These are phyloP conservation scores for Phthorimaea operculella DNA, from an alignment of 1,140 invertebrate species.

Conservation along the genomic window DNA sequence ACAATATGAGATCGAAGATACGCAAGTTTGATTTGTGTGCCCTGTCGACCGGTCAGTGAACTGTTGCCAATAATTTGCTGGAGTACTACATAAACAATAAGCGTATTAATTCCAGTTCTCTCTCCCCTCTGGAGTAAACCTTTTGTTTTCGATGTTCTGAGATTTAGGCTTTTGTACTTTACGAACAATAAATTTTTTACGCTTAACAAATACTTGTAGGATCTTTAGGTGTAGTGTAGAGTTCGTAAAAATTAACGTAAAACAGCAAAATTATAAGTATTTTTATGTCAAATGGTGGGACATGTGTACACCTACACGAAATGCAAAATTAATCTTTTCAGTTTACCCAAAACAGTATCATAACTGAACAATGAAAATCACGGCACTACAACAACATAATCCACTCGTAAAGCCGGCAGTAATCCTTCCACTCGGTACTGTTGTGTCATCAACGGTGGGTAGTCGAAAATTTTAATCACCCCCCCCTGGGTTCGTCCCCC, in stretches of 20 bases:
- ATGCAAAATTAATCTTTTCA: too few relatives aligned
- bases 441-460: constrained; percentile 59
- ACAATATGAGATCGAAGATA: constrained; percentile 1
- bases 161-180: background rate
- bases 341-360: background rate
- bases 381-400: constrained; percentile 29
- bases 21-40: background rate
- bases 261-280: too few relatives aligned
- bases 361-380: constrained; percentile 2
- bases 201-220: too few relatives aligned
- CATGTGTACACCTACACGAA: too few relatives aligned
- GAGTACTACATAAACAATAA: constrained; percentile 1
- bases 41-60: background rate
- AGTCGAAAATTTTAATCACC: constrained; percentile 65
- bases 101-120: background rate
- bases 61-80: background rate
- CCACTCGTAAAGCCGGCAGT: constrained; percentile 62
- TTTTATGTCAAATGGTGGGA: too few relatives aligned
- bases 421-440: constrained; percentile 58
- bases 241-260: too few relatives aligned
- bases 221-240: too few relatives aligned
- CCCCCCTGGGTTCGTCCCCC: constrained; percentile 18
- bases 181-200: background rate
- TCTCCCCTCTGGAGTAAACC: background rate
- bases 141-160: background rate